These are phyloP conservation scores for Chironomus striatipennis DNA, from an alignment of 1,140 invertebrate species.

Conservation along the genomic window DNA sequence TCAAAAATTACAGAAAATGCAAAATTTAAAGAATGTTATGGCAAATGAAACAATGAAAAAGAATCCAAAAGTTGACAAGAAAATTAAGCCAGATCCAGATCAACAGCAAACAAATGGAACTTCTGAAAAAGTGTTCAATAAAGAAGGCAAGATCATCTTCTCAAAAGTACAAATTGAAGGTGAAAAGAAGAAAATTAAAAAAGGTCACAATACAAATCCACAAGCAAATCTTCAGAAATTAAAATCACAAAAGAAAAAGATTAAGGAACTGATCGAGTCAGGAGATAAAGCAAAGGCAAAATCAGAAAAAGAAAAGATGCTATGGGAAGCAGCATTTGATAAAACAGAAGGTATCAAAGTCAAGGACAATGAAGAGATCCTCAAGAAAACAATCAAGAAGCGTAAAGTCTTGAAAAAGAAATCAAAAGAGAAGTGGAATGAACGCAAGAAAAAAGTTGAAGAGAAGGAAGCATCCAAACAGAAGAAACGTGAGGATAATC, in stretches of 20 bases:
- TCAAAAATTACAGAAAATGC: neutral
- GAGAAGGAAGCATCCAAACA: neutral
- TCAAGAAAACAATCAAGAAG: constrained; percentile 22
- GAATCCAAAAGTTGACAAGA: neutral
- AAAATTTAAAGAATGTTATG: neutral
- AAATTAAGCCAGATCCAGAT: neutral
- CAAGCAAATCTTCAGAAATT: neutral
- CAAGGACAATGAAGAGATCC: neutral
- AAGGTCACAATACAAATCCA: neutral
- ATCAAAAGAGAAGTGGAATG: neutral
- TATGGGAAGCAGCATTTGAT: constrained; percentile 20
- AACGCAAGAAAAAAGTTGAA: constrained; percentile 24
- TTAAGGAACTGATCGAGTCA: constrained; percentile 23
- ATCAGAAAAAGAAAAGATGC: constrained; percentile 26
- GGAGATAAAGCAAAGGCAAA: constrained; percentile 26
- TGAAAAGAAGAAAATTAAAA: neutral
- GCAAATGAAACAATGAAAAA: neutral
- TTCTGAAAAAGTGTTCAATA: neutral
- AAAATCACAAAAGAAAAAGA: constrained; percentile 26
- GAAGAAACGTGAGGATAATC: constrained; percentile 19
- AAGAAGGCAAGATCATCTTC: neutral
- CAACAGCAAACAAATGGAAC: neutral
- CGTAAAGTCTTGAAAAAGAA: neutral
- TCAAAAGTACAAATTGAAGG: neutral
- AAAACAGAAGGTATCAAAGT: constrained; percentile 20